Conservation (phyloP, 2,797 vertebrate genomes). For the Hypotaenidia okinawae region DNA sequence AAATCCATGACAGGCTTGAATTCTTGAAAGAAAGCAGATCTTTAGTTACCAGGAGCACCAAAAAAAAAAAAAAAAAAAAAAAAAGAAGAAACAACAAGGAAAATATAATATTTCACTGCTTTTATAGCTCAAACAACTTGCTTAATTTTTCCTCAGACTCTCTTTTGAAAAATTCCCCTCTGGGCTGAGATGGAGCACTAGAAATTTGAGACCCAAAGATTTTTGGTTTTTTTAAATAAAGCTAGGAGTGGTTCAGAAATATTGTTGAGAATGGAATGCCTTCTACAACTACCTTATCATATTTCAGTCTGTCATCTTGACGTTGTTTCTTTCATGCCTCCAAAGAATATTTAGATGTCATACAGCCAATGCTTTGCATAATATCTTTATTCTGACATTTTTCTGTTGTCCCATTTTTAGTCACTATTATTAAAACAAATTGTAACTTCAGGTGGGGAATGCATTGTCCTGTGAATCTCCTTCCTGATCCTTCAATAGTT, state of each 20-base stretch:
- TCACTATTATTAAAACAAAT: not conserved
- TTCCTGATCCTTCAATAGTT: not conserved
- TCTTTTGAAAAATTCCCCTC: conserved; percentile 41
- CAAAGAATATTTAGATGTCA: conserved; percentile 19
- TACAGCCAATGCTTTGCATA: not conserved
- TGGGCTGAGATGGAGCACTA: not conserved
- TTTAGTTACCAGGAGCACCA: not conserved
- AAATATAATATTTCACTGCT: conserved; percentile 25
- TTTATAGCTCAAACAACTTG: conserved; percentile 25
- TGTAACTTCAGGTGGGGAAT: not conserved
- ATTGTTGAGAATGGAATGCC: conserved; percentile 54
- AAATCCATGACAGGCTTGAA: conserved; percentile 36
- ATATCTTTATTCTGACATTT: not conserved
- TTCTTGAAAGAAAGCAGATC: conserved; percentile 7
- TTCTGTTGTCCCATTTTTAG: not conserved
- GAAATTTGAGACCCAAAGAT: conserved; percentile 42
- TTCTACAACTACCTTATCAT: conserved; percentile 24
- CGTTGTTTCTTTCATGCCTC: conserved; percentile 1
- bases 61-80: not conserved
- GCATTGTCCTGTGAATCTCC: not conserved
- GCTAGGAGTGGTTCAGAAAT: conserved; percentile 50
- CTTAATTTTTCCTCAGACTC: conserved; percentile 27
- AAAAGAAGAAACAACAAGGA: not conserved
- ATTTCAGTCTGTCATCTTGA: conserved; percentile 45
- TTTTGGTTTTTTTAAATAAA: conserved; percentile 21